Conservation (phyloP, 2,888 invertebrate genomes). For the Orthosia incerta region DNA sequence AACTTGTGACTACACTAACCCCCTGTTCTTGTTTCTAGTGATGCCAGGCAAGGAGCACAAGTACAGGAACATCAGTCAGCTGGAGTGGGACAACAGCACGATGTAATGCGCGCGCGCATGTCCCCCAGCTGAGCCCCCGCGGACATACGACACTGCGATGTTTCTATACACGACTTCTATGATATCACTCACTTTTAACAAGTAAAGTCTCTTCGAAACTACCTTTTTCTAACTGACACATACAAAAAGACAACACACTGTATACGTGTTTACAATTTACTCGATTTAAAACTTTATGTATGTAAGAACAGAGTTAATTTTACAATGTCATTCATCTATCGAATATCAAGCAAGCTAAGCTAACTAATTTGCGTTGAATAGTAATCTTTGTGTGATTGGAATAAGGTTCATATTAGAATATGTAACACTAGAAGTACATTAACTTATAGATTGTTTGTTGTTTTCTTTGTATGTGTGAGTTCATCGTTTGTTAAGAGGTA, state of each 20-base stretch:
- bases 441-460: not conserved
- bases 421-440: not conserved
- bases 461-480: conserved; percentile 21
- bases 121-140: conserved; percentile 59
- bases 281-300: conserved; percentile 7
- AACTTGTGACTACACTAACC: not conserved
- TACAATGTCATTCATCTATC: not conserved
- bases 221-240: conserved; percentile 15
- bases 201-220: not conserved
- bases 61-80: conserved; percentile 94
- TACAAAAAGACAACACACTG: not conserved
- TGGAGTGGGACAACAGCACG: conserved; percentile 95
- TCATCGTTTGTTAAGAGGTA: conserved; percentile 9
- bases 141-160: conserved; percentile 50
- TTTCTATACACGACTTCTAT: conserved; percentile 54
- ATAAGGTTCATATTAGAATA: conserved; percentile 7
- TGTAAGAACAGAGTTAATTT: not conserved
- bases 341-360: not conserved
- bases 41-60: conserved; percentile 90
- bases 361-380: conserved; percentile 5
- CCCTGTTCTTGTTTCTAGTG: conserved; percentile 72
- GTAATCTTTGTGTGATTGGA: not conserved
- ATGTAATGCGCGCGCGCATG: conserved; percentile 90
- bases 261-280: not conserved
- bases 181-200: not conserved